A percentile compares a stretch with the other conserved stretches of the same genome.
phyloP scores from a whole-genome alignment of 2,888 invertebrate species.

The Hypselothyrea guttata region DNA sequence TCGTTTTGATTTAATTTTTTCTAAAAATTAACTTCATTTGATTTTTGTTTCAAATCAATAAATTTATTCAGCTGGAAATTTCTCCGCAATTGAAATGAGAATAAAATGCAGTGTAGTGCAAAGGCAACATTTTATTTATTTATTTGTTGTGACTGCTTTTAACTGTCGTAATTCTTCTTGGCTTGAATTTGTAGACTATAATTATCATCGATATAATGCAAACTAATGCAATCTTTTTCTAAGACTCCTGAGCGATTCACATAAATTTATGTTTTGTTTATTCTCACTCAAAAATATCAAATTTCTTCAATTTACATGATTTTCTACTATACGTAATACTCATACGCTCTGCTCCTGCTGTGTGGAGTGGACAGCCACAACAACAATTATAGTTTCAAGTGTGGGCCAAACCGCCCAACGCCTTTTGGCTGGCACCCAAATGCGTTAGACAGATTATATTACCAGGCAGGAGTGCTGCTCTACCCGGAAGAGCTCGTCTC shows the following conservation, averaged over 20 bases:
- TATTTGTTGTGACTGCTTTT: background rate
- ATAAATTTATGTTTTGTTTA: conserved; percentile 42
- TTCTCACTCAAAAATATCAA: conserved; percentile 31
- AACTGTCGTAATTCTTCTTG: conserved; percentile 62
- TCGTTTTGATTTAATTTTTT: no score
- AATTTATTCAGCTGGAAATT: no score
- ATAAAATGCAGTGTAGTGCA: background rate
- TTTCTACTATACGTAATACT: conserved; percentile 59
- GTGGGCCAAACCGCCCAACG: conserved; percentile 14
- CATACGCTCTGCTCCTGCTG: conserved; percentile 26
- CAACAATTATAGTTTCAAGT: conserved; percentile 44
- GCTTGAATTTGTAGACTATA: conserved; percentile 36
- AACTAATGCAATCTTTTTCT: conserved; percentile 16
- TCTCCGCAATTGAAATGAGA: background rate
- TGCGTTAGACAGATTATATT: conserved; percentile 68
- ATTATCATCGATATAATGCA: conserved; percentile 53
- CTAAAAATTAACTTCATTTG: no score
- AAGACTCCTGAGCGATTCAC: conserved; percentile 24
- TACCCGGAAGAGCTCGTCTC: conserved; percentile 69
- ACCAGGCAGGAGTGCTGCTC: conserved; percentile 55
- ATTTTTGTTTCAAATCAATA: no score
- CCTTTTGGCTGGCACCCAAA: conserved; percentile 15
- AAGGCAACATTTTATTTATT: background rate
- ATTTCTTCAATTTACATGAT: conserved; percentile 70
- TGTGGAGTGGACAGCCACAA: conserved; percentile 27